Base-by-base conservation (phyloP, 2,888 invertebrate genomes). In the Calliopum simillimum region DNA sequence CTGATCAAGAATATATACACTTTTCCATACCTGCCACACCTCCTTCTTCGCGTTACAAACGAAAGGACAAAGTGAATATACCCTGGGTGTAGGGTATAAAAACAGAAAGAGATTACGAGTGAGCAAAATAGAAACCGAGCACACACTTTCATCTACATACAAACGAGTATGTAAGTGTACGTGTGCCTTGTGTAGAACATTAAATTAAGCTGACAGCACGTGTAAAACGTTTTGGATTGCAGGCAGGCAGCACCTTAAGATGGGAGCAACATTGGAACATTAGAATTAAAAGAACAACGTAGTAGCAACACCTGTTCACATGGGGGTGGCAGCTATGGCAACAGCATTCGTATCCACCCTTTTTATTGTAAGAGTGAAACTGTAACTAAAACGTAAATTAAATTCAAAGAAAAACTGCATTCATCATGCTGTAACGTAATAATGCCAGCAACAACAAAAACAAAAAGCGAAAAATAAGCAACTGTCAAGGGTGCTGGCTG, bases 151-250 rank as follows among this genome's bases (percentile, higher is more conserved):
- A 6, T 14, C 4, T 25, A 51, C 33, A 51, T 14, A 49, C 41
- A 16, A 4, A 64, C 3, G 5, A 23, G 23, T 19, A 53, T 53
- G 16, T 53, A n/a, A 53, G 25, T n/a, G 53, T 23, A 53, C 12
- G 12, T 53, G 53, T 23, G 23, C 3, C 53, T 33, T 33, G 33
- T 33, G 33, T 33, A 66, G 67, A n/a, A 71, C 74, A 75, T 75
- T 75, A 75, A 72, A 75, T 75, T 75, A 78, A 78, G 77, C 78
- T 74, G 75, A 76, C 76, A 77, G 77, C 78, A 77, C 78, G 79
- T 79, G 77, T 72, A 77, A 56, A 62, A 49, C 63, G 77, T 78
- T 77, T 75, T 61, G 68, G 68, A 33, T 33, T 33, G 77, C 70
- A n/a, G n/a, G n/a, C n/a, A n/a, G n/a, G n/a, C n/a, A 70, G 72